These are phyloP conservation scores for Copidosoma floridanum DNA, from an alignment of 1,140 invertebrate genomes.

Conservation along the genomic window DNA sequence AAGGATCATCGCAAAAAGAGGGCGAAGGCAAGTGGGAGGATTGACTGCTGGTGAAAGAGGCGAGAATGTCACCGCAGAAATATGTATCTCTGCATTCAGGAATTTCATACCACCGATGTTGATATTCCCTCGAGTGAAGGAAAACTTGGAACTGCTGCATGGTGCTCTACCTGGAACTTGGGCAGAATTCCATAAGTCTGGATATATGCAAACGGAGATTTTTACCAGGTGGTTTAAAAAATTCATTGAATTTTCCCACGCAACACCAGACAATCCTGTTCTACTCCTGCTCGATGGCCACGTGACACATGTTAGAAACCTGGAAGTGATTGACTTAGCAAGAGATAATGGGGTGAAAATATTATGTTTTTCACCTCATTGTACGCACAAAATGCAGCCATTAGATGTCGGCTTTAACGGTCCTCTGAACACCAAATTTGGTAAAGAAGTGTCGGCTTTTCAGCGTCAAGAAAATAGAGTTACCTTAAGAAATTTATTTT, in stretches of 20 bases:
- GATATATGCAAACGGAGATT: too few species aligned
- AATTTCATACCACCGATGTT: too few species aligned
- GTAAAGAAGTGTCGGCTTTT: background rate
- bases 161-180: background rate
- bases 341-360: background rate
- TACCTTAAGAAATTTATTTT: background rate
- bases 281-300: background rate
- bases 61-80: background rate
- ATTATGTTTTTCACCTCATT: too few species aligned
- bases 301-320: background rate
- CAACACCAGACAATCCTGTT: background rate
- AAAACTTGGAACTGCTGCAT: background rate
- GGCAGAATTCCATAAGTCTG: background rate
- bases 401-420: background rate
- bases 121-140: too few species aligned
- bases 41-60: background rate
- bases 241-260: too few species aligned
- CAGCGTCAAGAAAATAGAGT: background rate
- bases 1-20: too few species aligned
- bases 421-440: background rate
- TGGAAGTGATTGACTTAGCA: too few species aligned
- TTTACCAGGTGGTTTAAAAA: too few species aligned
- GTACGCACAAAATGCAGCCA: too few species aligned
- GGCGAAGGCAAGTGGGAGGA: background rate
- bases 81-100: too few species aligned